phyloP scores from a whole-genome alignment of 2,797 vertebrate species.

The Neosilurus mollespiculum region DNA sequence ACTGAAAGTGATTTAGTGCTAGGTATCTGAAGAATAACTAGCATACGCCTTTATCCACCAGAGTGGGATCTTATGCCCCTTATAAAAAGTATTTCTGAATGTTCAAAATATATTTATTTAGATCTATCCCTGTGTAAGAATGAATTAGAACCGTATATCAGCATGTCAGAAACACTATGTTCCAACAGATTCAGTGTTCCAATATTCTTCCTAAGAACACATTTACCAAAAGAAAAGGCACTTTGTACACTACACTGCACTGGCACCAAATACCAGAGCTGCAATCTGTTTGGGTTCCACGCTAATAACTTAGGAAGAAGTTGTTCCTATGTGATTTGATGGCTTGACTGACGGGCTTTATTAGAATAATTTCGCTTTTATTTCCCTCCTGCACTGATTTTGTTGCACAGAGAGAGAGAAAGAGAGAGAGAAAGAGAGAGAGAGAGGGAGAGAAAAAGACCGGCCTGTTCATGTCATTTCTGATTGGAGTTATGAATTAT shows the following conservation, averaged over 20 bases:
- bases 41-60: background rate
- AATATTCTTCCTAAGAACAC: background rate
- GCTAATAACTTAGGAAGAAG: constrained; percentile 49
- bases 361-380: constrained; percentile 54
- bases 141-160: background rate
- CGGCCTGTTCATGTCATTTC: constrained; percentile 51
- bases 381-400: constrained; percentile 54
- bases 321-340: constrained; percentile 48
- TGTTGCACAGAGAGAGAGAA: constrained; percentile 10
- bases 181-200: background rate
- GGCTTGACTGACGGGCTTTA: constrained; percentile 49
- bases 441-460: constrained; percentile 2
- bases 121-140: background rate
- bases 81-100: background rate
- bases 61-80: background rate
- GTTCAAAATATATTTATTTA: background rate
- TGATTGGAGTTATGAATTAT: constrained; percentile 51
- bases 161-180: background rate
- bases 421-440: background rate
- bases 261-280: constrained; percentile 17
- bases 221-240: constrained; percentile 20
- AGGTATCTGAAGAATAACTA: background rate
- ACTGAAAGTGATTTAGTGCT: background rate
- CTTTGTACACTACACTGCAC: constrained; percentile 24
- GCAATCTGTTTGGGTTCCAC: constrained; percentile 32